Conservation (phyloP, 2,797 vertebrate genomes). For the Sparidentex hasta region DNA sequence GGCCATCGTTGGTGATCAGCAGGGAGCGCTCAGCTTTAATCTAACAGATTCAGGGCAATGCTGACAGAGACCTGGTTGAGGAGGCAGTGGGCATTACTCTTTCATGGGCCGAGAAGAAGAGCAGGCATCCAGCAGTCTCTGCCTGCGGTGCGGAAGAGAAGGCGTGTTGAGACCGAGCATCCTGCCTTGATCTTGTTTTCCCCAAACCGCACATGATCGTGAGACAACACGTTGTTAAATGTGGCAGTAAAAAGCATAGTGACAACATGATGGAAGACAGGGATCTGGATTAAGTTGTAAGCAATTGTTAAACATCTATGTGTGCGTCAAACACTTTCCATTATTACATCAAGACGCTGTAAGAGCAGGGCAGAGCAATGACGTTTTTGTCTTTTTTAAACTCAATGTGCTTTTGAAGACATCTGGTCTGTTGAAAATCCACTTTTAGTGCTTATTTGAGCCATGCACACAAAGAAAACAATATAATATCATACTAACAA, state of each 20-base stretch:
- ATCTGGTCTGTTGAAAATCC: constrained; percentile 16
- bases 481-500: too few relatives aligned
- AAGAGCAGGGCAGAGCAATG: neutral
- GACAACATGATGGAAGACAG: constrained; percentile 7
- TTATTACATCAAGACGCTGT: neutral
- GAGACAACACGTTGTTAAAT: constrained; percentile 2
- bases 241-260: neutral
- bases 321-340: neutral
- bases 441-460: neutral
- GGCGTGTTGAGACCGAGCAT: constrained; percentile 32
- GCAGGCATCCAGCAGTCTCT: constrained; percentile 32
- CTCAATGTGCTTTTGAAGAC: constrained; percentile 20
- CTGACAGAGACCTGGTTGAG: constrained; percentile 24
- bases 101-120: constrained; percentile 40
- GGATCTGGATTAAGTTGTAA: neutral
- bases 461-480: too few relatives aligned
- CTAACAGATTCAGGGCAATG: constrained; percentile 29
- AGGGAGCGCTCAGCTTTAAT: constrained; percentile 54
- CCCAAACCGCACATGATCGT: constrained; percentile 18
- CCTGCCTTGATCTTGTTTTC: constrained; percentile 45
- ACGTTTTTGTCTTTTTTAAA: constrained; percentile 6
- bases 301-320: neutral
- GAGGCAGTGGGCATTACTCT: constrained; percentile 37
- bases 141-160: constrained; percentile 40
- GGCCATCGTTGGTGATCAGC: constrained; percentile 14